These are phyloP conservation scores for Blastomussa wellsi DNA, from an alignment of 92 coral and sea anemone genomes.

Conservation along the genomic window DNA sequence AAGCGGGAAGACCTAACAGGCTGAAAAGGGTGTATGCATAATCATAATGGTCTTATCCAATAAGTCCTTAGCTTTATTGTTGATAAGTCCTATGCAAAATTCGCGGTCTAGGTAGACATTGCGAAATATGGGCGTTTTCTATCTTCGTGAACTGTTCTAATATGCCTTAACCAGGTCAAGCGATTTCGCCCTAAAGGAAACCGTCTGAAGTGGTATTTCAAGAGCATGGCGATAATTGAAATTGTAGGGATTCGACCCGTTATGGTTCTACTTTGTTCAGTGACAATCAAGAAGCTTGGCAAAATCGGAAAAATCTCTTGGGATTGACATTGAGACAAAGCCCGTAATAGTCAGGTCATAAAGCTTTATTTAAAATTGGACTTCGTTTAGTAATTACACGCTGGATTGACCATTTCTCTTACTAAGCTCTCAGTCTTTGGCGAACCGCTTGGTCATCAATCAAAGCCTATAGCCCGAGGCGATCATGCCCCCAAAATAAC, in stretches of 20 bases:
- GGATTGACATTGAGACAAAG: constrained; percentile 31
- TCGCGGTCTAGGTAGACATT: constrained; percentile 4
- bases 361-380: constrained; percentile 34
- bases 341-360: constrained; percentile 14
- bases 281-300: neutral
- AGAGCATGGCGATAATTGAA: neutral
- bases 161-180: neutral
- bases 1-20: constrained; percentile 21
- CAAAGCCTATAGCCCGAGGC: constrained; percentile 36
- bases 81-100: neutral
- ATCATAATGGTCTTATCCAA: neutral
- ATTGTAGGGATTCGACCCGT: neutral
- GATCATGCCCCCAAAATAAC: constrained; percentile 11
- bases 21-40: neutral
- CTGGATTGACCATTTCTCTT: constrained; percentile 29
- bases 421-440: constrained; percentile 36
- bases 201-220: constrained; percentile 1
- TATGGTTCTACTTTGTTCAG: neutral
- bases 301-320: constrained; percentile 23
- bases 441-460: constrained; percentile 33
- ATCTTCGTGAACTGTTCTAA: neutral
- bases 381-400: constrained; percentile 43
- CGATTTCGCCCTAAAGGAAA: neutral
- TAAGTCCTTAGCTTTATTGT: neutral
- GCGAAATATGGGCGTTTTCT: neutral